These are phyloP conservation scores for Ormyrus labotus DNA, from an alignment of 2,888 invertebrate genomes.

Conservation along the genomic window DNA sequence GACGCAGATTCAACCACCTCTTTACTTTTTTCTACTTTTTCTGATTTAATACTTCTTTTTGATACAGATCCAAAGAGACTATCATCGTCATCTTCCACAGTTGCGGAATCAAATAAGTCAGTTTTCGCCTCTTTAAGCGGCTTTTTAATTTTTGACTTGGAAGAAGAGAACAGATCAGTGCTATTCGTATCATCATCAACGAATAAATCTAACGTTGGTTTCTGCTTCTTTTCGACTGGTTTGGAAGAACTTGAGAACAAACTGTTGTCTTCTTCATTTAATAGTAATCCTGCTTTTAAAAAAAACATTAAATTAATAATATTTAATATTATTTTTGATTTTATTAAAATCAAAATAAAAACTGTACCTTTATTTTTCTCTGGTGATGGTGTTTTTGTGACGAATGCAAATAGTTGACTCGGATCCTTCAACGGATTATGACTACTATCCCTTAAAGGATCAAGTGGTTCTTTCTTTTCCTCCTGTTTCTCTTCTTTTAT, in stretches of 20 bases:
- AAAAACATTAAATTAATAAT: neutral
- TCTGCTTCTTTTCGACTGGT: slow-evolving; percentile 23
- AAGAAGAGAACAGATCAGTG: slow-evolving; percentile 68
- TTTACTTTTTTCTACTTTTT: neutral
- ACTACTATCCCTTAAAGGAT: slow-evolving; percentile 69
- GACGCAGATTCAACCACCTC: neutral
- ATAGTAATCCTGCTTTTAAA: slow-evolving; percentile 50
- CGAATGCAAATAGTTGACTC: slow-evolving; percentile 72
- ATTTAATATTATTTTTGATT: neutral
- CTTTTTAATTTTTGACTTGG: slow-evolving; percentile 64
- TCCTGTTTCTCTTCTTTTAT: slow-evolving; percentile 21
- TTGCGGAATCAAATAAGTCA: slow-evolving; percentile 67
- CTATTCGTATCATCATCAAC: slow-evolving; percentile 65
- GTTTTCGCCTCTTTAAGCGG: slow-evolving; percentile 63
- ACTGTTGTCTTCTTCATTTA: slow-evolving; percentile 68
- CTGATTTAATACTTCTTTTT: slow-evolving; percentile 47
- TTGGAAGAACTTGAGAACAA: slow-evolving; percentile 65
- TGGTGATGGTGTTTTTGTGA: slow-evolving; percentile 73
- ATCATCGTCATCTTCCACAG: slow-evolving; percentile 65
- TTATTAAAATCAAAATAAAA: neutral
- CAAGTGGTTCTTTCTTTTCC: slow-evolving; percentile 54
- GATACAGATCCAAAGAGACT: slow-evolving; percentile 63
- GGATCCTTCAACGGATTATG: slow-evolving; percentile 72
- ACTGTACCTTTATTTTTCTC: slow-evolving; percentile 67
- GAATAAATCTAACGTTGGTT: slow-evolving; percentile 63